These are phyloP conservation scores for Ennomos erosarius DNA, from an alignment of 2,888 invertebrate genomes.

Conservation along the genomic window DNA sequence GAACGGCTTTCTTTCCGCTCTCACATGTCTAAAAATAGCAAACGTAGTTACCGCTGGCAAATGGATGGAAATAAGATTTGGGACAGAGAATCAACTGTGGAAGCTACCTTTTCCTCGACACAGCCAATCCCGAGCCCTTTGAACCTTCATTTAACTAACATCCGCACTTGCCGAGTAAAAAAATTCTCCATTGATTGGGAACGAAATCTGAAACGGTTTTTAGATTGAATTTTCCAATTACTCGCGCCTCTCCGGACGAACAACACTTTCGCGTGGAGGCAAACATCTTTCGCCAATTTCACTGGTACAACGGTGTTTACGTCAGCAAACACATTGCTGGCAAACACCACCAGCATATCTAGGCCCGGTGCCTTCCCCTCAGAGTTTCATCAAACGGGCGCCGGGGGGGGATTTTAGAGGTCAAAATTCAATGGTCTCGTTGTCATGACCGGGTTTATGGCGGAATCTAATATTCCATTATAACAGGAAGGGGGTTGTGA, in stretches of 20 bases:
- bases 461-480: slow-evolving; percentile 79
- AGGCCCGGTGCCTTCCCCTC: slow-evolving; percentile 45
- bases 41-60: slow-evolving; percentile 34
- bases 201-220: slow-evolving; percentile 56
- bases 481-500: slow-evolving; percentile 63
- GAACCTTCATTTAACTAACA: slow-evolving; percentile 32
- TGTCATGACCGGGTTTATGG: slow-evolving; percentile 65
- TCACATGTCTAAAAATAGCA: slow-evolving; percentile 24
- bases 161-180: slow-evolving; percentile 22
- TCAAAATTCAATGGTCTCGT: slow-evolving; percentile 62
- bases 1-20: not conserved
- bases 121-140: slow-evolving; percentile 25
- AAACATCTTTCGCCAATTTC: slow-evolving; percentile 71
- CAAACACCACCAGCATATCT: slow-evolving; percentile 46
- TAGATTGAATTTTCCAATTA: slow-evolving; percentile 68
- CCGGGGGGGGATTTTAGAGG: slow-evolving; percentile 55
- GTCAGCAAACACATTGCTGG: slow-evolving; percentile 62
- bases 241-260: slow-evolving; percentile 48
- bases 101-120: slow-evolving; percentile 25
- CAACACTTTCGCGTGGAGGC: slow-evolving; percentile 52
- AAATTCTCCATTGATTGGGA: slow-evolving; percentile 28
- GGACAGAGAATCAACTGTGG: slow-evolving; percentile 22
- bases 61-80: slow-evolving; percentile 39
- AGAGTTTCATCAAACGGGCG: slow-evolving; percentile 34
- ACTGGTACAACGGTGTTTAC: slow-evolving; percentile 61